Evolutionary conservation across 2,113 vertebrate genomes (phyloP), one percentile per base, ranked within the genome.

Genomic region (Hucho hucho): DNA sequence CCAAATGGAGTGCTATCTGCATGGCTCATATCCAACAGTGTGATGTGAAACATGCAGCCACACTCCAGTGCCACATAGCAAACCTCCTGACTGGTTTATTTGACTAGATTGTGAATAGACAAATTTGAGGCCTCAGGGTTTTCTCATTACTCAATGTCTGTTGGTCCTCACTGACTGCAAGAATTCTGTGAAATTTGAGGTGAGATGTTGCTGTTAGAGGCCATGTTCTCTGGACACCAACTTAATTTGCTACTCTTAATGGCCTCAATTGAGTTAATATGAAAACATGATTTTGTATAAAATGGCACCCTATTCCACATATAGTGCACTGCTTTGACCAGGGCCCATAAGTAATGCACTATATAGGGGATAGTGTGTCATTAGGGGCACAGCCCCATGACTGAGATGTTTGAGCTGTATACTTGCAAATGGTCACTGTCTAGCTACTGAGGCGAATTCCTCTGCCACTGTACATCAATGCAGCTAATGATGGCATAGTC

Each of bases 21-120:
- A 16, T 6, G 16, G 22, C 67, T 59, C 18, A 18, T 20, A 63
- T 53, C 24, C 64, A n/a, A 37, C 46, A 73, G 37, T 28, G 37
- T 29, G 24, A 46, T 68, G 61, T 56, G 32, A 64, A 63, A 49
- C 11, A 68, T 46, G 3, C 47, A 25, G 4, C 64, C 3, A 72
- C 28, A 53, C 59, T 59, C 25, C 6, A 47, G 11, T 56, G 4
- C 20, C 63, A 75, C 63, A 75, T 72, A 29, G 70, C 25, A 71
- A 56, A 37, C 37, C n/a, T 26, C 22, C 37, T 66, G 37, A 25
- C 56, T 18, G 28, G 32, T 56, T 16, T 59, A 28, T 56, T 13
- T 56, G 26, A 6, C 14, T 16, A 28, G 4, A 61, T 9, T 56
- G 37, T 49, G 26, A 53, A 65, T 26, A 65, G 43, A 20, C 20